Conservation (phyloP, 2,113 vertebrate species). For the Chloropsis cyanopogon region DNA sequence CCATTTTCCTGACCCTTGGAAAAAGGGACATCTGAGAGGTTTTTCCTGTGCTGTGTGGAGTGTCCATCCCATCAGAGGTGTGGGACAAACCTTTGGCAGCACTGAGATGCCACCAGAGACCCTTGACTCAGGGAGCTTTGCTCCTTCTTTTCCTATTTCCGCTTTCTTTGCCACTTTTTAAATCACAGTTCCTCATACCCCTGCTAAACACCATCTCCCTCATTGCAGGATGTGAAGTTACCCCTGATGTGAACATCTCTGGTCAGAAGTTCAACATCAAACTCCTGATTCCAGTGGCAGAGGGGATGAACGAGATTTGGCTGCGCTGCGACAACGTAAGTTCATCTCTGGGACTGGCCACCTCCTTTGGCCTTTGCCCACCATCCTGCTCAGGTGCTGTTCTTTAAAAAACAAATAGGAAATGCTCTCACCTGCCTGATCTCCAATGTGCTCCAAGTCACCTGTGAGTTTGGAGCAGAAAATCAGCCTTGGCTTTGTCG, state of each 20-base stretch:
- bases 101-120: not conserved
- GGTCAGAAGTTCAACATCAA: constrained; percentile 99
- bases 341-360: not conserved
- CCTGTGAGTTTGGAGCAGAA: not conserved
- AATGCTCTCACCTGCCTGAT: not conserved
- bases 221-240: constrained; percentile 92
- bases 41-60: not conserved
- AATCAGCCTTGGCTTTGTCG: not conserved
- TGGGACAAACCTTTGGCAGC: not conserved
- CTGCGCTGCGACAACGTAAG: constrained; percentile 95
- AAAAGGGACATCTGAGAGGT: accelerated
- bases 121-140: not conserved
- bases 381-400: not conserved
- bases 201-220: not conserved
- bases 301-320: constrained; percentile 99
- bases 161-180: not conserved
- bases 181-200: accelerated
- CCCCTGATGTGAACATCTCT: constrained; percentile 98
- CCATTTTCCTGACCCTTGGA: not conserved
- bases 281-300: constrained; percentile 93
- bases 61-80: accelerated
- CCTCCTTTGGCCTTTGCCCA: not conserved
- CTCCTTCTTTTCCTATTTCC: not conserved
- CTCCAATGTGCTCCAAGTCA: not conserved
- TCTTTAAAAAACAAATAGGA: not conserved